These are phyloP conservation scores for Mythimna impura DNA, from an alignment of 2,888 invertebrate species.

Conservation along the genomic window DNA sequence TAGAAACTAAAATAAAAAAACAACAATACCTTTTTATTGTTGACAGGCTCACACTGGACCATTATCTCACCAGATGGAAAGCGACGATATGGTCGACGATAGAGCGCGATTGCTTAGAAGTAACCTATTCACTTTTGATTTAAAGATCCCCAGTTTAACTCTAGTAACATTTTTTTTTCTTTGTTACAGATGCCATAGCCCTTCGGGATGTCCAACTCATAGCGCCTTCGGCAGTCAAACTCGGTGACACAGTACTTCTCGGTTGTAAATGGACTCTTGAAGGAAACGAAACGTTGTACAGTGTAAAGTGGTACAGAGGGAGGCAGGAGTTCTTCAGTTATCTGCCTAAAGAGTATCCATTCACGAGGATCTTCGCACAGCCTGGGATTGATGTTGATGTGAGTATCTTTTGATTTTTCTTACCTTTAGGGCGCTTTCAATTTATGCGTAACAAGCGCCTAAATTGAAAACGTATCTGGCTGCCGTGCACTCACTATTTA, in stretches of 20 bases:
- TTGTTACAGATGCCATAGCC: slow-evolving; percentile 89
- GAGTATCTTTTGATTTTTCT: slow-evolving; percentile 80
- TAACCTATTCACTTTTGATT: too few species aligned
- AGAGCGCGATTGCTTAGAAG: too few species aligned
- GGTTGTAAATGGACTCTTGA: slow-evolving; percentile 94
- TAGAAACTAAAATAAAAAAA: too few species aligned
- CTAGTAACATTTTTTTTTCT: neutral
- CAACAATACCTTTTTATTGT: too few species aligned
- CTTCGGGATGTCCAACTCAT: slow-evolving; percentile 92
- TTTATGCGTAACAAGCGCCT: too few species aligned
- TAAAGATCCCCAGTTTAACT: too few species aligned
- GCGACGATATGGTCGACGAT: too few species aligned
- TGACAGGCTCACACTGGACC: too few species aligned
- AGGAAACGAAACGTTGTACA: slow-evolving; percentile 93
- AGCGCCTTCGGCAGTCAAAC: slow-evolving; percentile 93
- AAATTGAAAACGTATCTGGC: too few species aligned
- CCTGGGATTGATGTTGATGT: slow-evolving; percentile 93
- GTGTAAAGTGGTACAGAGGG: slow-evolving; percentile 96
- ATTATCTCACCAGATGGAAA: too few species aligned
- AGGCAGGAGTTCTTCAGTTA: slow-evolving; percentile 94
- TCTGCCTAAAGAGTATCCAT: slow-evolving; percentile 94
- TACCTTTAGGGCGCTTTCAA: too few species aligned
- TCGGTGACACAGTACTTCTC: slow-evolving; percentile 93
- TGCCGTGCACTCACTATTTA: too few species aligned
- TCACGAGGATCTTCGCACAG: slow-evolving; percentile 93